Conservation (phyloP, 2,797 vertebrate genomes). For the Gobio occitaniae region DNA sequence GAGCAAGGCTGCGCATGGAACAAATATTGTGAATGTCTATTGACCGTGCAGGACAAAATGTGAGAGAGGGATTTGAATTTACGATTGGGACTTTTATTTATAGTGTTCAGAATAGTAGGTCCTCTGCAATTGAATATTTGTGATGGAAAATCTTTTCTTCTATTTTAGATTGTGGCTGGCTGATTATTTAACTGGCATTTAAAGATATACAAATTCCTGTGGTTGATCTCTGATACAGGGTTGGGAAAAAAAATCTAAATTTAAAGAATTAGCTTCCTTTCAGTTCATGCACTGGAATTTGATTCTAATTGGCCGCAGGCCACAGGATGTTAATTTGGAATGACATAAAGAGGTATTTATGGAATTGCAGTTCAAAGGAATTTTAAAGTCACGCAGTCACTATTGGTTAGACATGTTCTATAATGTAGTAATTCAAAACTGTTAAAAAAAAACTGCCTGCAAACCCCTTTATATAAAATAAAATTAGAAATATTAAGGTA, state of each 20-base stretch:
- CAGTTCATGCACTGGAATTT: not conserved
- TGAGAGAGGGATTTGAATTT: slow-evolving; percentile 10
- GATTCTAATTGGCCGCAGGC: not conserved
- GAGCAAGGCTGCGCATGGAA: slow-evolving; percentile 32
- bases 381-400: not conserved
- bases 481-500: no score
- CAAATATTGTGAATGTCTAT: slow-evolving; percentile 27
- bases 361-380: not conserved
- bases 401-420: not conserved
- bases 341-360: not conserved
- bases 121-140: not conserved
- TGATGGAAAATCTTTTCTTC: not conserved
- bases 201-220: not conserved
- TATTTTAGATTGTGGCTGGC: not conserved
- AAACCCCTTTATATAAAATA: not conserved
- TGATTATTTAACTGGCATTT: not conserved
- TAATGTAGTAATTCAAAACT: not conserved
- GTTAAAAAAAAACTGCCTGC: not conserved
- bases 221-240: not conserved
- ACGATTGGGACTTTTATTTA: slow-evolving; percentile 18
- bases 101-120: not conserved
- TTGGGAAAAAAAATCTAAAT: not conserved
- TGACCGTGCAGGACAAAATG: slow-evolving; percentile 12
- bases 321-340: not conserved
- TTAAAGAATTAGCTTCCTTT: not conserved